Conservation (phyloP, 2,797 vertebrate genomes). For the Alosa sapidissima region DNA sequence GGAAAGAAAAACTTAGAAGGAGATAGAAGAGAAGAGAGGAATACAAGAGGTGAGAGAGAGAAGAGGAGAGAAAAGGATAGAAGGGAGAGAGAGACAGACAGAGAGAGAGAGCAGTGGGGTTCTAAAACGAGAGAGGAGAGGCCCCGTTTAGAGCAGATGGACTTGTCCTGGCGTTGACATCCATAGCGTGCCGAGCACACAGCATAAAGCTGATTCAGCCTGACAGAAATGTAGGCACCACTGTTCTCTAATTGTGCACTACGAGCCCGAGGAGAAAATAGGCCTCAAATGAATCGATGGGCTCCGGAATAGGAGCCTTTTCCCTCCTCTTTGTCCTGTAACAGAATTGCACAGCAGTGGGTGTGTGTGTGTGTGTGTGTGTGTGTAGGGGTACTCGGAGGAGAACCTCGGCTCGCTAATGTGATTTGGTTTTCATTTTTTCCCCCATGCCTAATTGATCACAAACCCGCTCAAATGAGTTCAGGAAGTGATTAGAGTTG, state of each 20-base stretch:
- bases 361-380: too few relatives aligned
- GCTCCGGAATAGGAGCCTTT: neutral
- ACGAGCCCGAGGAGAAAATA: neutral
- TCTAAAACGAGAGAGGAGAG: neutral
- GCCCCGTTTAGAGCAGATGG: conserved; percentile 9
- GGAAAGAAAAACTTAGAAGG: neutral
- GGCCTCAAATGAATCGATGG: neutral
- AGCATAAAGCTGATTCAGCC: conserved; percentile 14
- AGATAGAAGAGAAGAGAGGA: neutral
- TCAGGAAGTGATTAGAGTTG: neutral
- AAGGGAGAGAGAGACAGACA: neutral
- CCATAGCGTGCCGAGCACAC: neutral
- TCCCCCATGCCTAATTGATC: neutral
- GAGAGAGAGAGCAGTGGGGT: neutral
- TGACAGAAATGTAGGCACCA: conserved; percentile 26
- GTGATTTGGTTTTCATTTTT: neutral
- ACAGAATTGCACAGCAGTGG: neutral
- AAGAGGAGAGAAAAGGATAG: neutral
- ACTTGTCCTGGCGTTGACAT: neutral
- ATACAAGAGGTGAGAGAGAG: neutral
- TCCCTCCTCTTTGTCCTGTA: neutral
- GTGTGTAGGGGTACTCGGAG: too few relatives aligned
- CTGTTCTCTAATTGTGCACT: conserved; percentile 19
- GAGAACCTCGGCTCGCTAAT: neutral
- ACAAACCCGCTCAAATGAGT: neutral